Evolutionary conservation across 2,888 invertebrate genomes (phyloP).

Genomic region (Melieria omissa): DNA sequence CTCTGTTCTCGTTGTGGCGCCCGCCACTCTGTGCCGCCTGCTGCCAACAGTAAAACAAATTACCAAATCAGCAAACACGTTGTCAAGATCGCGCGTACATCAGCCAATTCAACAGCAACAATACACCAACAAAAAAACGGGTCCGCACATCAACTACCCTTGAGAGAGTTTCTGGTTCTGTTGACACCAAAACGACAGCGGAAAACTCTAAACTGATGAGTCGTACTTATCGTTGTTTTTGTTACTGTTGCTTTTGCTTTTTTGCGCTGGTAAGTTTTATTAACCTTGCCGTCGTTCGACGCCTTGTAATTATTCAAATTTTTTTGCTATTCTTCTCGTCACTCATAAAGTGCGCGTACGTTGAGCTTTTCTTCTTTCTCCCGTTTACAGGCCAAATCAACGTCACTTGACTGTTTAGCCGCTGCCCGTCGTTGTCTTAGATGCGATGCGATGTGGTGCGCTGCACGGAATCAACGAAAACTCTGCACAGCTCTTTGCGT

Average conservation of each 20-base stretch:
- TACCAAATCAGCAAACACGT: conserved; percentile 29
- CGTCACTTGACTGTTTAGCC: no score
- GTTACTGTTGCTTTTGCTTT: conserved; percentile 2
- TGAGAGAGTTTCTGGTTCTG: not conserved
- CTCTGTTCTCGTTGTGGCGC: not conserved
- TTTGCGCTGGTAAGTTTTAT: no score
- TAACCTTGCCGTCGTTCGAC: no score
- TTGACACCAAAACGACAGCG: not conserved
- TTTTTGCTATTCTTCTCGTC: not conserved
- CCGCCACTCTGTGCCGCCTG: not conserved
- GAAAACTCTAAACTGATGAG: not conserved
- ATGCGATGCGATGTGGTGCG: no score
- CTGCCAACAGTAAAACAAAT: conserved; percentile 7
- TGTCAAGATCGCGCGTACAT: conserved; percentile 17
- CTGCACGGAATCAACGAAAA: no score
- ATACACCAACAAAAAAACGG: not conserved
- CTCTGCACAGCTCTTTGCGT: no score
- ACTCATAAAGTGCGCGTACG: not conserved
- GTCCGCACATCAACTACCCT: not conserved
- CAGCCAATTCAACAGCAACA: conserved; percentile 2
- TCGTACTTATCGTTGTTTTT: not conserved
- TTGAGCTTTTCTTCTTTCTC: no score
- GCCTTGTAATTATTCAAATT: no score
- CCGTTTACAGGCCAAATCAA: no score
- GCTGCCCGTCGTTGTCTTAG: no score